Conservation (phyloP, 1,140 invertebrate genomes). For the Euura saliciscinereae region DNA sequence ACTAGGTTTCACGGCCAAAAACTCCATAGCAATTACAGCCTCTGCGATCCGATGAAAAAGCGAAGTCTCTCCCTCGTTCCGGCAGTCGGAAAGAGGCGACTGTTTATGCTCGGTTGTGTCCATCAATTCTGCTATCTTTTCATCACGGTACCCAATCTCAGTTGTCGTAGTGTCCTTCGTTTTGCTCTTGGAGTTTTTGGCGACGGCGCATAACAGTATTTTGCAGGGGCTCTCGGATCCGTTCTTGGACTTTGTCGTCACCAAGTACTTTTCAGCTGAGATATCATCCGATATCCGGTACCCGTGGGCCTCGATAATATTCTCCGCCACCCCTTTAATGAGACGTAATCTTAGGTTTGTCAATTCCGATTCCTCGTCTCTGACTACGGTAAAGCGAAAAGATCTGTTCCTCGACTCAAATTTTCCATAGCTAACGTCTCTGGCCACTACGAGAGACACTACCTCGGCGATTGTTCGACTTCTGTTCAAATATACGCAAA, state of each 20-base stretch:
- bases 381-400: conserved; percentile 31
- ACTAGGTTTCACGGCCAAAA: conserved; percentile 67
- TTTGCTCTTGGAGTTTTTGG: conserved; percentile 56
- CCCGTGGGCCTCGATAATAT: conserved; percentile 48
- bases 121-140: conserved; percentile 34
- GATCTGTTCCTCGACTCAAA: conserved; percentile 21
- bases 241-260: conserved; percentile 58
- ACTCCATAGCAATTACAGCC: conserved; percentile 68
- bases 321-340: conserved; percentile 47
- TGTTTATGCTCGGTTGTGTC: conserved; percentile 57
- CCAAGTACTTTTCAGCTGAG: conserved; percentile 41
- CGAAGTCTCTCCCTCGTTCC: conserved; percentile 30
- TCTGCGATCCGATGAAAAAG: conserved; percentile 61
- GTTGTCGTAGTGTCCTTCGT: conserved; percentile 54
- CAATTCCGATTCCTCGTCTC: conserved; percentile 41
- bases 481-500: conserved; percentile 44
- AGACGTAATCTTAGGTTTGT: conserved; percentile 49
- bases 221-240: conserved; percentile 31
- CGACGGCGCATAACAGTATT: conserved; percentile 56
- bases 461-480: conserved; percentile 22
- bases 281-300: conserved; percentile 31
- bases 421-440: conserved; percentile 33
- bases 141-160: conserved; percentile 48
- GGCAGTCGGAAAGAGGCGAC: conserved; percentile 33
- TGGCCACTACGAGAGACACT: conserved; percentile 33